phyloP scores from a whole-genome alignment of 1,140 invertebrate genomes.

The Hormaphis cornu region DNA sequence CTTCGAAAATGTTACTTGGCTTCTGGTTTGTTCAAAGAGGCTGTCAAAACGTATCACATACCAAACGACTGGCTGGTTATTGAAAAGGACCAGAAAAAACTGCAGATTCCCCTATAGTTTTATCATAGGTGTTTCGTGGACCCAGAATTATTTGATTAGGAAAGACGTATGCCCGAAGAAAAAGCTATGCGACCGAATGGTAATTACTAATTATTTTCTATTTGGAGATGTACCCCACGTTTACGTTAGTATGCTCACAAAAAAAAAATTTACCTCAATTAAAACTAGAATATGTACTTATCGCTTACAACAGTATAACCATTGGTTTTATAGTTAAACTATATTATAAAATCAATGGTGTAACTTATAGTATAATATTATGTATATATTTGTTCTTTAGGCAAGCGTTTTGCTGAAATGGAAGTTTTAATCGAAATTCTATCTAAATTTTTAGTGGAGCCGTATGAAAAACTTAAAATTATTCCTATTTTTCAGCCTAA shows the following conservation, averaged over 20 bases:
- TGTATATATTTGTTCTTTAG: constrained; percentile 29
- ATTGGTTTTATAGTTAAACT: no score
- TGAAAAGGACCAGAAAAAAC: constrained; percentile 47
- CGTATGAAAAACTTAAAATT: constrained; percentile 29
- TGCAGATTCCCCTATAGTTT: constrained; percentile 49
- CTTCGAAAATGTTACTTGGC: constrained; percentile 37
- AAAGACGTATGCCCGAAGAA: constrained; percentile 54
- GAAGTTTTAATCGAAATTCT: constrained; percentile 33
- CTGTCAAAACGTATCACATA: constrained; percentile 30
- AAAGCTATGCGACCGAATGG: constrained; percentile 42
- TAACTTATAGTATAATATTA: background rate
- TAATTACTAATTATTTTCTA: constrained; percentile 50
- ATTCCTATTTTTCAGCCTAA: constrained; percentile 26
- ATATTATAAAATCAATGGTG: no score
- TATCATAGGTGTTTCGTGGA: constrained; percentile 57
- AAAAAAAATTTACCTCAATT: no score
- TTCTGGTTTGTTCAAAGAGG: constrained; percentile 20
- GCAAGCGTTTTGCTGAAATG: constrained; percentile 32
- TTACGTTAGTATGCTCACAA: constrained; percentile 55
- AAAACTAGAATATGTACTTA: background rate
- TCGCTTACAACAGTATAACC: no score
- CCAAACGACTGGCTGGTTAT: constrained; percentile 38
- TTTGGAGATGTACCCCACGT: constrained; percentile 55
- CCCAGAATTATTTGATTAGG: constrained; percentile 61
- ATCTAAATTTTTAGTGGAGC: constrained; percentile 28